These are phyloP conservation scores for Uromys caudimaculatus DNA, from an alignment of 2,797 vertebrate genomes.

Conservation along the genomic window DNA sequence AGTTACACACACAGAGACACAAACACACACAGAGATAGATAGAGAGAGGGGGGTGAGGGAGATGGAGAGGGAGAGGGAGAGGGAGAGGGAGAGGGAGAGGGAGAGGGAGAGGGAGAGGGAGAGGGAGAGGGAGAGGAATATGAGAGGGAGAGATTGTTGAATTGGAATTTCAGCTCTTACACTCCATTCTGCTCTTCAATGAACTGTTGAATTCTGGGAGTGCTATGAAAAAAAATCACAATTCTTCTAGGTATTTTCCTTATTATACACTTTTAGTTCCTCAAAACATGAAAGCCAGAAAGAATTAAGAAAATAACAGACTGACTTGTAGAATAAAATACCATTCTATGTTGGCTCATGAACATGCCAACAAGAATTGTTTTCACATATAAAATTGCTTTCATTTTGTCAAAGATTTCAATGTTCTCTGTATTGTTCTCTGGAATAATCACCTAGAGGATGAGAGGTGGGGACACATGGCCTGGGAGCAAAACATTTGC, in stretches of 20 bases:
- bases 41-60: too few species aligned
- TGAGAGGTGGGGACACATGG: background rate
- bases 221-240: background rate
- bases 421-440: background rate
- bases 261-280: background rate
- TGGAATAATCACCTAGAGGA: slow-evolving; percentile 1
- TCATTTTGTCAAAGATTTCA: background rate
- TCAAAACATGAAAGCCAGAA: background rate
- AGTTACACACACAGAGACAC: background rate
- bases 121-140: background rate
- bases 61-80: too few species aligned
- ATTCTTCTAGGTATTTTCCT: background rate
- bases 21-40: background rate
- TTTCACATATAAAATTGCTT: background rate
- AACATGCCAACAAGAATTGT: background rate
- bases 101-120: background rate
- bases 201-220: background rate
- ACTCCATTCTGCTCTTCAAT: background rate
- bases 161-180: background rate
- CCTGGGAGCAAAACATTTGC: background rate
- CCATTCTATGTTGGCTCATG: background rate
- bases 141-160: too few species aligned
- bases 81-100: background rate
- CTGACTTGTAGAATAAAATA: background rate
- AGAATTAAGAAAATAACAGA: background rate